Base-by-base conservation (phyloP, 2,888 invertebrate species). In the Synergus gifuensis region DNA sequence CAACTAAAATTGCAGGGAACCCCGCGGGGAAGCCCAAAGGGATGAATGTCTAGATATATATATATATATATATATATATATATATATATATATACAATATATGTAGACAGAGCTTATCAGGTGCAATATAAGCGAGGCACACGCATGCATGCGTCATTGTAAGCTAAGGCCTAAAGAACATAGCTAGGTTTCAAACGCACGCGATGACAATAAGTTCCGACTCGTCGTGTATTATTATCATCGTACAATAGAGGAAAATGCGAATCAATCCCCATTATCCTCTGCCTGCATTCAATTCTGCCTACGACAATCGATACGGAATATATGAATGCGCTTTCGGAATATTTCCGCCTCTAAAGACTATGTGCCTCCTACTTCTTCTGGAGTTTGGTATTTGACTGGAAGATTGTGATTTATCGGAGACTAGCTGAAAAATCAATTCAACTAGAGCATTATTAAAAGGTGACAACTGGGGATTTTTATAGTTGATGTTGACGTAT, bases 41-140 rank as follows among this genome's bases (percentile, higher is more conserved):
- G 79, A 16, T 64, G 76, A 54, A 18, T 69, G 54, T 77, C 67
- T n/a, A 78, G 49, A 36, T 36, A 36, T 36, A 36, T 36, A 36
- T n/a, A n/a, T n/a, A n/a, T n/a, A n/a, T n/a, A n/a, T n/a, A n/a
- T n/a, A n/a, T n/a, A n/a, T n/a, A n/a, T n/a, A n/a, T n/a, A n/a
- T n/a, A n/a, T n/a, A n/a, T n/a, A n/a, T n/a, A n/a, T n/a, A n/a
- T n/a, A n/a, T n/a, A n/a, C n/a, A n/a, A n/a, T n/a, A n/a, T 36
- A 36, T 7, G 5, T 36, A 36, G 36, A 0, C 36, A 46, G 42
- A 63, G 85, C 84, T 82, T 85, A 85, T 85, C 84, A 82, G 82
- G 84, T 82, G 79, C 79, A 81, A 79, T 80, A 79, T 82, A 81
- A 82, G 82, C 80, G 46, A 58, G 73, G 73, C 76, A 60, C 77